Evolutionary conservation across 2,113 vertebrate genomes (phyloP), one percentile per base, ranked within the genome.

Genomic region (Potamarius usumacintae): DNA sequence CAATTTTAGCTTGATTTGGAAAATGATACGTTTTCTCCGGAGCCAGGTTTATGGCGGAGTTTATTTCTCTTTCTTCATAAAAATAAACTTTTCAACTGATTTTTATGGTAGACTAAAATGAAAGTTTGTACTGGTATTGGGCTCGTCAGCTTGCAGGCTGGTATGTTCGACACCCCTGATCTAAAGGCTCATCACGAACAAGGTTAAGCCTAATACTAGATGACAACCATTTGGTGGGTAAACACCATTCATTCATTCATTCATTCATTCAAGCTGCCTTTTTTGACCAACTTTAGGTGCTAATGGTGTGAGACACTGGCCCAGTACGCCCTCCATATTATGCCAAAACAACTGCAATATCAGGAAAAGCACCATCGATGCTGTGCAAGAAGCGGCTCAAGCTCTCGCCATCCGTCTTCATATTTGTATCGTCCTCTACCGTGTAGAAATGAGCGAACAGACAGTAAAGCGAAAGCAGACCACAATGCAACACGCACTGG

Each of bases 301-400:
- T 58, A 82, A 48, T 18, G 30, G n/a, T 27, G 50, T 80, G 17
- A n/a, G 63, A 82, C 79, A 57, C 52, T 50, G 30, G 52, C 9
- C 55, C n/a, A 9, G 10, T 34, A 18, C 27, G 55, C 63, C 48
- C 67, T 30, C 27, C 34, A 42, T 67, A 20, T 71, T 58, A 48
- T 17, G 65, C 52, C 78, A 17, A 55, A 58, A 82, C 10, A 79
- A 87, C 86, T 82, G 86, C 50, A 82, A 50, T 74, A 62, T 74
- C 86, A 87, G 86, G 67, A 72, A 80, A 86, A n/a, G 7, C 78
- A 74, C 67, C 79, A 30, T 67, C 11, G 5, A 25, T 15, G 34
- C 86, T 87, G 86, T 82, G 79, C 67, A 62, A 17, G 15, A 86
- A 48, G 58, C 57, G 18, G 53, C 76, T 69, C 62, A 86, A 67